Evolutionary conservation across 2,113 vertebrate genomes (phyloP), one percentile per base, ranked within the genome.

Genomic region (Theristicus caerulescens): DNA sequence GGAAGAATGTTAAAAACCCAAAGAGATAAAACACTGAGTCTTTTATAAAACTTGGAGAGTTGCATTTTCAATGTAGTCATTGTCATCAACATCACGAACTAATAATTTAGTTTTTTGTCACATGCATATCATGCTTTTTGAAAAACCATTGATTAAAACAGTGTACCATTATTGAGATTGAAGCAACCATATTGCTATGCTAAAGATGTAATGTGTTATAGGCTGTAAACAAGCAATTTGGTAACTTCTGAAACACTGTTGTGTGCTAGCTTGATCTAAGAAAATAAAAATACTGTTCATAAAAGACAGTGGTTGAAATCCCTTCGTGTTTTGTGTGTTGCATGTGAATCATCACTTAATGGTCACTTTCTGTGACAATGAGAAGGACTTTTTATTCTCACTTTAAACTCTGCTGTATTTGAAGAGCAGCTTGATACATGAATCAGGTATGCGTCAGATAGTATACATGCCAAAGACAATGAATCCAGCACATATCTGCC

Each of bases 301-400:
- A 74, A 71, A 93, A 84, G 73, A 10, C 31, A 55, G 47, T 34
- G 52, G 42, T 66, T 82, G 90, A 93, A 93, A 42, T 90, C n/a
- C 27, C 36, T 66, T 82, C 4, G 2, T 81, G 65, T 87, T 96
- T 85, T 58, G 82, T 87, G 52, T 87, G 36, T 86, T 85, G 16
- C 62, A 24, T 69, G 8, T 95, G 94, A 96, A 36, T 97, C 91
- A 94, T 90, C 74, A 40, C 57, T 79, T 95, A 82, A 90, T 89
- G 93, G 83, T 76, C 80, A 62, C 84, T 83, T 79, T 55, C 65
- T 80, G 32, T 90, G 92, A 94, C 67, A 88, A n/a, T 52, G 47
- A n/a, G 64, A 74, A 52, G 67, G 29, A 16, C 82, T 96, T 85
- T 91, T 86, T 96, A 83, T 83, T 71, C 52, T 93, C 57, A 38